Evolutionary conservation across 2,888 invertebrate genomes (phyloP).

Genomic region (Clusia tigrina): DNA sequence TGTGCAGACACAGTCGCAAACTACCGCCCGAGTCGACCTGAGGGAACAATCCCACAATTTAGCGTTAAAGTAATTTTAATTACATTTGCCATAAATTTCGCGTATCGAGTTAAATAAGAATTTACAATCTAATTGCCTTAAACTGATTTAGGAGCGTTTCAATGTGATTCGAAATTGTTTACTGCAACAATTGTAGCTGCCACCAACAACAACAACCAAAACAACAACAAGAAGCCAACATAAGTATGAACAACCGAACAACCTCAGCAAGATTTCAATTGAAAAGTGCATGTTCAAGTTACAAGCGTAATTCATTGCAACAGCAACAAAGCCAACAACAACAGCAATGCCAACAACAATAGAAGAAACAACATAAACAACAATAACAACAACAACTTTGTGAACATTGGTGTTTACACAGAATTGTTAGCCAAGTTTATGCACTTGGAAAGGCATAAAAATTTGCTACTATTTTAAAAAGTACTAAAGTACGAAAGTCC

Average conservation of each 20-base stretch:
- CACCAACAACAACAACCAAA: not conserved
- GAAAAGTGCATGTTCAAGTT: no score
- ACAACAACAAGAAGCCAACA: not conserved
- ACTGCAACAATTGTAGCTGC: not conserved
- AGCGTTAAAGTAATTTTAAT: conserved; percentile 8
- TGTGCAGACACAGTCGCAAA: no score
- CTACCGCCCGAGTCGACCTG: no score
- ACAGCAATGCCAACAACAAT: not conserved
- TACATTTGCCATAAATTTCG: conserved; percentile 3
- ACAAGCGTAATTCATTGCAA: no score
- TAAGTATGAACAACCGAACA: no score
- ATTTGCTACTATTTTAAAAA: no score
- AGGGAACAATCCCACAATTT: no score
- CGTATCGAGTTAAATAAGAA: not conserved
- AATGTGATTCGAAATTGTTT: not conserved
- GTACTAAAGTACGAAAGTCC: no score
- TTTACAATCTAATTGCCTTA: conserved; percentile 2
- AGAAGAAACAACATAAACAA: not conserved
- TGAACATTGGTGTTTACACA: conserved; percentile 51
- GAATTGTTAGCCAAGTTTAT: conserved; percentile 46
- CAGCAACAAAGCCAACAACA: no score
- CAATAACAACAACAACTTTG: conserved; percentile 31
- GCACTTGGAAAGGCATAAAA: no score
- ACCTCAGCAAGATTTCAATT: no score
- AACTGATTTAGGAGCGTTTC: not conserved